Percentiles rank a stretch among this genome's conserved stretches.
These are phyloP conservation scores for Trichonephila clavata DNA, from an alignment of 1,140 invertebrate genomes.

Conservation along the genomic window DNA sequence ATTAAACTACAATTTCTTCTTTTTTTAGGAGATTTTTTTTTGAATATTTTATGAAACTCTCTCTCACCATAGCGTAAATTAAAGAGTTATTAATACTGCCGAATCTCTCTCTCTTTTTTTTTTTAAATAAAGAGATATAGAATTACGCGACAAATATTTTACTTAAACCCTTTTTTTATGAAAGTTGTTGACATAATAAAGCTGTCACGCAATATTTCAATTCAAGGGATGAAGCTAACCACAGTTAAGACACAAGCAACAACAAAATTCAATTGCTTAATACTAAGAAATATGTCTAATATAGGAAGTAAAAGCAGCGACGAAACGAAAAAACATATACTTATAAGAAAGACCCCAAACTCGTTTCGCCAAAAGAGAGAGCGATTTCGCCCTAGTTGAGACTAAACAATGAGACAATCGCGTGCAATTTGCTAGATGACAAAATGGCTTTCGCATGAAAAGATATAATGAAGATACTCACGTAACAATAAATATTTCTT, in stretches of 20 bases:
- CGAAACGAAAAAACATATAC: background rate
- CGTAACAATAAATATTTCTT: constrained; percentile 95
- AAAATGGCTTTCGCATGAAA: constrained; percentile 1
- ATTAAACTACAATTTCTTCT: no score
- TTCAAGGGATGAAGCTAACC: background rate
- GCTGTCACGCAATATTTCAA: background rate
- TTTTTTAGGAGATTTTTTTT: no score
- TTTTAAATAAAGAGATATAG: no score
- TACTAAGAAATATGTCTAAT: background rate
- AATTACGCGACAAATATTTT: no score
- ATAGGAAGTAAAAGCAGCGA: background rate
- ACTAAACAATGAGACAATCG: constrained; percentile 4
- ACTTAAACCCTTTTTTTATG: no score
- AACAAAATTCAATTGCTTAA: background rate
- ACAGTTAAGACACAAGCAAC: background rate
- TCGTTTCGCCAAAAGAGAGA: background rate
- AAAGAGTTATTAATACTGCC: no score
- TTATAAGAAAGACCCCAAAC: background rate
- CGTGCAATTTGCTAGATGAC: background rate
- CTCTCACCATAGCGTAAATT: no score
- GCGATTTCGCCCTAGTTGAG: background rate
- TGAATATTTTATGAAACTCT: no score
- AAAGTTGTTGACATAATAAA: background rate
- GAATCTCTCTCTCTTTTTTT: no score
- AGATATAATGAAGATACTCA: constrained; percentile 82